Conservation (phyloP, 2,113 vertebrate genomes). For the Saiga tatarica region DNA sequence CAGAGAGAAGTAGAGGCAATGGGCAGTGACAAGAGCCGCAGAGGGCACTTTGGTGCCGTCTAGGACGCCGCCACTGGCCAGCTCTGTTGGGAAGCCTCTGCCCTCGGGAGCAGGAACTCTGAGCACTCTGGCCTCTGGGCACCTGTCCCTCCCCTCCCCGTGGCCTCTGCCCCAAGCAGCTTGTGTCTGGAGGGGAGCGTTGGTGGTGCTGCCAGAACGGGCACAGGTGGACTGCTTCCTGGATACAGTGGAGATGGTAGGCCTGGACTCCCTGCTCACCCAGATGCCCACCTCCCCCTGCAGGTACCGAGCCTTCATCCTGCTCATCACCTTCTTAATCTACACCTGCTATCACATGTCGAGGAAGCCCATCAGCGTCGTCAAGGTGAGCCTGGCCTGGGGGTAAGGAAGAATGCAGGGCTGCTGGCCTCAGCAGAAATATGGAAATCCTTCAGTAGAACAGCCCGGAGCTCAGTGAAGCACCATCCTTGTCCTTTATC, state of each 20-base stretch:
- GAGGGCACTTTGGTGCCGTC: not conserved
- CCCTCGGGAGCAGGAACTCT: not conserved
- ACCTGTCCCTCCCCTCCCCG: not conserved
- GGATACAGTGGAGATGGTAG: not conserved
- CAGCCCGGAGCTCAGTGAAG: not conserved
- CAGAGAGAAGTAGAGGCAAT: not conserved
- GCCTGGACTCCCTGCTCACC: not conserved
- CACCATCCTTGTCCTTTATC: not conserved
- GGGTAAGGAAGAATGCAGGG: not conserved
- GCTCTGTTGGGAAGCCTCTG: not conserved
- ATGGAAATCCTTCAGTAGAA: not conserved
- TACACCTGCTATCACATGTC: slow-evolving; percentile 96
- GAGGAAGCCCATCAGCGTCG: slow-evolving; percentile 96
- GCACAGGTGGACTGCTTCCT: accelerated
- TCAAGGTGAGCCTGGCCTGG: slow-evolving; percentile 87
- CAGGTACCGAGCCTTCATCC: slow-evolving; percentile 92
- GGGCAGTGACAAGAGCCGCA: not conserved
- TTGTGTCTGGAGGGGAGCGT: not conserved
- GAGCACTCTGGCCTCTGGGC: not conserved
- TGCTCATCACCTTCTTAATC: slow-evolving; percentile 93
- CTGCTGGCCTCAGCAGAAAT: too few relatives aligned
- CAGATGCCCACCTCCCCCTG: not conserved
- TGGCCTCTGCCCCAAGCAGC: not conserved
- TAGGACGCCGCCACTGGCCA: not conserved
- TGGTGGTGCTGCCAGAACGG: not conserved